Conservation (phyloP, 2,888 invertebrate species). For the Vanessa cardui region DNA sequence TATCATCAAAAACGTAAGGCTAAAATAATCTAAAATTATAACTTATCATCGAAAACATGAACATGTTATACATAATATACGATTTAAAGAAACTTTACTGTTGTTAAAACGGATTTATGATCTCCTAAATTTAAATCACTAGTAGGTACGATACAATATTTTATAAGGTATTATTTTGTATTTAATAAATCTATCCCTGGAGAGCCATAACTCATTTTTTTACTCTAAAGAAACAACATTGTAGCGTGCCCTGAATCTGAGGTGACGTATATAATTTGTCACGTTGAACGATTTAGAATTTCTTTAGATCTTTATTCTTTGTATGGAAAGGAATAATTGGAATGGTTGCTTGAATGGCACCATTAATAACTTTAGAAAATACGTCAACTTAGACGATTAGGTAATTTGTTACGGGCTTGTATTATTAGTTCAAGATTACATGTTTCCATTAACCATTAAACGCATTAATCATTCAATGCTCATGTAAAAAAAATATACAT, state of each 20-base stretch:
- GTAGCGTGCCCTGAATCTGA: conserved; percentile 24
- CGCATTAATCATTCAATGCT: too few species aligned
- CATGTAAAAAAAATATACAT: too few species aligned
- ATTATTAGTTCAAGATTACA: too few species aligned
- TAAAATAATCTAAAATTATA: too few species aligned
- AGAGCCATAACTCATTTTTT: conserved; percentile 27
- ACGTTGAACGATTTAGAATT: conserved; percentile 22
- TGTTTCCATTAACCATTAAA: too few species aligned
- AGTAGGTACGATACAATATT: too few species aligned
- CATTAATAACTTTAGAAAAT: conserved; percentile 2
- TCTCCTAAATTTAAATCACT: too few species aligned
- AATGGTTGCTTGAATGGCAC: neutral
- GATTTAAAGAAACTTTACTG: too few species aligned
- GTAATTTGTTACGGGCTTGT: neutral
- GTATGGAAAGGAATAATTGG: neutral
- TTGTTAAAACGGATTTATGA: too few species aligned
- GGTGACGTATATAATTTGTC: conserved; percentile 29
- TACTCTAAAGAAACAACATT: conserved; percentile 21
- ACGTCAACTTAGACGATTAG: neutral
- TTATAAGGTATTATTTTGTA: conserved; percentile 1
- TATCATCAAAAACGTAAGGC: too few species aligned
- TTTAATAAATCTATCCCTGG: conserved; percentile 20
- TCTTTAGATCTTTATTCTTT: conserved; percentile 10
- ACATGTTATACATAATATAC: too few species aligned
- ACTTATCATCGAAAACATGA: too few species aligned